Conservation (phyloP, 2,113 vertebrate species). For the Bujurquina vittata region DNA sequence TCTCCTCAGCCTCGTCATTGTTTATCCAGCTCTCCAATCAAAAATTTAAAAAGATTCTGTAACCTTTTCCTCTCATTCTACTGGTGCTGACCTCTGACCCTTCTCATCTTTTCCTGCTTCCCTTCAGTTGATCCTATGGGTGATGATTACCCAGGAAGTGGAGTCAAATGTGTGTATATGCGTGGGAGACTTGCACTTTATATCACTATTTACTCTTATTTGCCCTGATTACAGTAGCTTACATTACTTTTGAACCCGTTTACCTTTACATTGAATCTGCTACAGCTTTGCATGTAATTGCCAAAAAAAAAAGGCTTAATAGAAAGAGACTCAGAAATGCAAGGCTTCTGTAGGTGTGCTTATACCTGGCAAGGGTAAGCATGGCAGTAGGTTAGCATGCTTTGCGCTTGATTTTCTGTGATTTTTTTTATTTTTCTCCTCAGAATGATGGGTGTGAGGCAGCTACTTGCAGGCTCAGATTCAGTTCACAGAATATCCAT, state of each 20-base stretch:
- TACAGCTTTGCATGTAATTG: conserved; percentile 87
- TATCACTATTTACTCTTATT: conserved; percentile 71
- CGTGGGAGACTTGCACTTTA: conserved; percentile 72
- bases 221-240: conserved; percentile 69
- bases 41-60: conserved; percentile 43
- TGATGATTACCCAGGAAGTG: conserved; percentile 96
- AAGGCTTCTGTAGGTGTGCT: conserved; percentile 48
- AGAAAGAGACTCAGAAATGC: conserved; percentile 81
- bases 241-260: conserved; percentile 61
- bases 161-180: conserved; percentile 99
- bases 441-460: conserved; percentile 35
- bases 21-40: conserved; percentile 40
- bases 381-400: conserved; percentile 66
- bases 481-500: neutral
- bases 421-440: neutral
- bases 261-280: conserved; percentile 47
- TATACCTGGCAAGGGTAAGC: conserved; percentile 41
- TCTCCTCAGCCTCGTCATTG: conserved; percentile 37
- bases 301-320: conserved; percentile 41
- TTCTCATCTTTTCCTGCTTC: conserved; percentile 91
- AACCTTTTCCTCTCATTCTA: conserved; percentile 60
- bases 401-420: conserved; percentile 46
- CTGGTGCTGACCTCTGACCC: conserved; percentile 80
- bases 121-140: conserved; percentile 94
- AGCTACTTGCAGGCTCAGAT: conserved; percentile 34